A percentile compares a stretch with the other conserved stretches of the same genome.
Evolutionary conservation across 2,113 vertebrate genomes (phyloP).

Genomic region (Thamnophis sirtalis): DNA sequence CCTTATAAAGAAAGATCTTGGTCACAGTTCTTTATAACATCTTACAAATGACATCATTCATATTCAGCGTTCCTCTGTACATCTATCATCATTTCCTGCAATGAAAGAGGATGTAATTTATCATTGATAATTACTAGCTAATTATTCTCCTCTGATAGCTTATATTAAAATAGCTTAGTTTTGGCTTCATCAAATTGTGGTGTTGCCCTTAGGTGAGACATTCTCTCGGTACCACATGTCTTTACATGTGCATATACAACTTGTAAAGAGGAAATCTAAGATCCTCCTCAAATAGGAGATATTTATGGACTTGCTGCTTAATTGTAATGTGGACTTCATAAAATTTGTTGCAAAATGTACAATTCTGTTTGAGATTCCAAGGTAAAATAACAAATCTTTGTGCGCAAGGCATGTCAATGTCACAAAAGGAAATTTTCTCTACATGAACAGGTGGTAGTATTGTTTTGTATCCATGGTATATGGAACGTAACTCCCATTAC

Average conservation of each 20-base stretch:
- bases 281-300: neutral
- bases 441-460: neutral
- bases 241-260: no score
- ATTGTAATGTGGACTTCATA: neutral
- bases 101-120: constrained; percentile 55
- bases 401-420: neutral
- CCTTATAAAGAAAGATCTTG: neutral
- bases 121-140: constrained; percentile 52
- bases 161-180: constrained; percentile 52
- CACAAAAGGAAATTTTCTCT: constrained; percentile 1
- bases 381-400: constrained; percentile 16
- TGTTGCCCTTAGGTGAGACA: constrained; percentile 25
- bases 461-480: neutral
- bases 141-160: constrained; percentile 43
- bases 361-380: constrained; percentile 18
- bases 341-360: neutral
- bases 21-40: neutral
- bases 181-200: constrained; percentile 33
- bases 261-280: neutral
- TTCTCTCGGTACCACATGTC: constrained; percentile 5
- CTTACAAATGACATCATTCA: neutral
- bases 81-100: constrained; percentile 48
- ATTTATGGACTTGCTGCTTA: neutral
- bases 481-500: neutral
- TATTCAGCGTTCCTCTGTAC: constrained; percentile 9